Evolutionary conservation across 2,113 vertebrate genomes (phyloP), one percentile per base, ranked within the genome.

Genomic region (Podarcis raffonei): DNA sequence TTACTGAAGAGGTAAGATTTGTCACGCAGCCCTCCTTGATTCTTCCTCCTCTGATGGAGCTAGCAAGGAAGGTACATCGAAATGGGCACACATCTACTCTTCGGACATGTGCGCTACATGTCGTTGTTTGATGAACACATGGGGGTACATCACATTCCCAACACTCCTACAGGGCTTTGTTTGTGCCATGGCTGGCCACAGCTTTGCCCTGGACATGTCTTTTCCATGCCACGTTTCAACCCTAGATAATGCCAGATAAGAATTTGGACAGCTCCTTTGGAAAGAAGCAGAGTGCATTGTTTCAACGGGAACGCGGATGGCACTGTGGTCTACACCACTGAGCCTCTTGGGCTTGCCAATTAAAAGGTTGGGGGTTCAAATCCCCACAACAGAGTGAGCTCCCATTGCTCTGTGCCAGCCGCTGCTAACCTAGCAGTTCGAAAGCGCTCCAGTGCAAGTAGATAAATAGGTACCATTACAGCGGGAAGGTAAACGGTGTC

Each of bases 361-460:
- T 0, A 48, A 0, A 48, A 48, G 48, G 1, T 11, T 11, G 48
- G 48, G 0, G 0, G 48, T 53, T 53, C 48, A 0, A 53, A 53
- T 53, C 9, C 48, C 9, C 11, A 12, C 48, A 53, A 53, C 48
- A 12, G 48, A 11, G 48, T 53, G 48, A 53, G 48, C 48, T 53
- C 48, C 48, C 9, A 1, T 53, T 53, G 48, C 48, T 53, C 48
- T 53, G 48, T 53, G 11, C 48, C 48, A 53, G 48, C 48, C 48
- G 1, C 11, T 53, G 48, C 48, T 1, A 53, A 53, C 48, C 11
- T 12, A 53, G 9, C 48, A 53, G 48, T 11, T 53, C 11, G 9
- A 53, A 53, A 53, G 48, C 48, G 9, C 9, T 11, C 48, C 48
- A 53, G 48, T 53, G 48, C 48, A 53, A 53, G 48, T 53, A 53